phyloP scores from a whole-genome alignment of 2,888 invertebrate species.

The Brachylomia viminalis region DNA sequence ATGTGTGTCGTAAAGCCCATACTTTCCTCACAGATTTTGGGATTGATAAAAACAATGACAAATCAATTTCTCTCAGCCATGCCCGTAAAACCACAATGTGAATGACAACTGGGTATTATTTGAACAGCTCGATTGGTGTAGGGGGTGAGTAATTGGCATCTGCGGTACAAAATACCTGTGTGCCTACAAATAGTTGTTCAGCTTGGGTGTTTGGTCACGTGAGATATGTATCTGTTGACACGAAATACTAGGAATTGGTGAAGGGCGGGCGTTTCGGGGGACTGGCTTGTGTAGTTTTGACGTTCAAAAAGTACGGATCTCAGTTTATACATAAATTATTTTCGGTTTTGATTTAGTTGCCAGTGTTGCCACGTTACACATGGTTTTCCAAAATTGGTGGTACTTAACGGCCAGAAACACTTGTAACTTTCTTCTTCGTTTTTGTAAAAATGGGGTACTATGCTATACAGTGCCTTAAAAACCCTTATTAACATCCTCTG shows the following conservation, averaged over 20 bases:
- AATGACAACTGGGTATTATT: constrained; percentile 33
- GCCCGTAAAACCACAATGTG: constrained; percentile 21
- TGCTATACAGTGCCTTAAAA: too few species aligned
- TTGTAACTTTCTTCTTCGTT: too few species aligned
- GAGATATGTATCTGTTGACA: neutral
- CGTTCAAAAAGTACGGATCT: neutral
- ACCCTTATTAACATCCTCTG: too few species aligned
- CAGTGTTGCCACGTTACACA: neutral
- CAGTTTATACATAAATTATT: neutral
- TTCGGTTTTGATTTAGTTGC: neutral
- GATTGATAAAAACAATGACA: constrained; percentile 18
- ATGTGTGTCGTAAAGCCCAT: neutral
- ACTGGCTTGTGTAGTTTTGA: neutral
- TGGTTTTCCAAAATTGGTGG: too few species aligned
- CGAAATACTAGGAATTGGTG: neutral
- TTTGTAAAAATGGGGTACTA: too few species aligned
- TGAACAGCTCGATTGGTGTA: constrained; percentile 20
- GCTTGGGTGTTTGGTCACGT: neutral
- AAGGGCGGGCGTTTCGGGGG: neutral
- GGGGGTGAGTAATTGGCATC: constrained; percentile 10
- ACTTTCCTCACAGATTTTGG: neutral
- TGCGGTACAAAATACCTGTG: constrained; percentile 16
- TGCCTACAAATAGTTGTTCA: constrained; percentile 12
- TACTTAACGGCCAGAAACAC: too few species aligned
- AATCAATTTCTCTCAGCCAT: constrained; percentile 27